Conservation (phyloP, 2,888 invertebrate species). For the Listrodromus nycthemerus region DNA sequence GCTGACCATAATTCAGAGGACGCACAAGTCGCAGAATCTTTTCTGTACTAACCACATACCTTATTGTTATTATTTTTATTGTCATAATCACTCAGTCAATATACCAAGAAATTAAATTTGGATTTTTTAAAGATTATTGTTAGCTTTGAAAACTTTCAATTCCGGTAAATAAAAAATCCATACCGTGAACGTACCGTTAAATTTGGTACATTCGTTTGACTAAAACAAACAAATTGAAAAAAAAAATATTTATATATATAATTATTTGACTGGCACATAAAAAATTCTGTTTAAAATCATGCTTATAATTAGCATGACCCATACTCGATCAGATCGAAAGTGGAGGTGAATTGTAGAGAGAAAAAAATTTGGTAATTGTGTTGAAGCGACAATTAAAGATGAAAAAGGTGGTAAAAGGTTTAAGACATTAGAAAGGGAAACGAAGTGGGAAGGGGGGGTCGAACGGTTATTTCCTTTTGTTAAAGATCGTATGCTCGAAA, state of each 20-base stretch:
- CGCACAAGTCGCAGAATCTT: not conserved
- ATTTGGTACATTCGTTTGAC: no score
- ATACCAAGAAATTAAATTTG: not conserved
- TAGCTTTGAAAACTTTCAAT: no score
- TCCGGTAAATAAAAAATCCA: no score
- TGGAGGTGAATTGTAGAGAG: not conserved
- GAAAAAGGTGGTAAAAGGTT: not conserved
- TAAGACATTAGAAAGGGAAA: not conserved
- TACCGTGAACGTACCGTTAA: no score
- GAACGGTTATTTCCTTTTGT: not conserved
- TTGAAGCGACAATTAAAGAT: not conserved
- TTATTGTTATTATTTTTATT: not conserved
- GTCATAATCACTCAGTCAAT: not conserved
- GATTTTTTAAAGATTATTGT: not conserved
- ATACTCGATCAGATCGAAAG: not conserved
- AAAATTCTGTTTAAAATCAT: not conserved
- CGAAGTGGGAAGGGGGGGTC: no score
- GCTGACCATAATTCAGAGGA: not conserved
- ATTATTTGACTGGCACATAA: not conserved
- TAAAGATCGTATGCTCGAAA: not conserved
- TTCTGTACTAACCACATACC: not conserved
- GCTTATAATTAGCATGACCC: not conserved
- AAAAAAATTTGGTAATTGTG: not conserved
- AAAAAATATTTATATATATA: no score
- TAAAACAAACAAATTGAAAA: no score